phyloP scores from a whole-genome alignment of 2,113 vertebrate species.

The Callipepla squamata region DNA sequence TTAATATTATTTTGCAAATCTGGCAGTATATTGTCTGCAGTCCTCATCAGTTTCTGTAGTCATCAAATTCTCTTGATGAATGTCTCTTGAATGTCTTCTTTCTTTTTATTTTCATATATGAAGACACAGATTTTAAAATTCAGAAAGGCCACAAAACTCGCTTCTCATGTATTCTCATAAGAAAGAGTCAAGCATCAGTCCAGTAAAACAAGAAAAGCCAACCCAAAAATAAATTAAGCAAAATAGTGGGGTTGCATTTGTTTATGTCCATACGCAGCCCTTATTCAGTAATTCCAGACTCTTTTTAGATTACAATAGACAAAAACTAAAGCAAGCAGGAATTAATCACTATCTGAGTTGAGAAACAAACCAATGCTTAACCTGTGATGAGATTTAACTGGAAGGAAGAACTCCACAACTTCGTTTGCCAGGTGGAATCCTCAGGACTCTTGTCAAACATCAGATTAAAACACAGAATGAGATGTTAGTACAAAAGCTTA shows the following conservation, averaged over 20 bases:
- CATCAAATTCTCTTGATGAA: background rate
- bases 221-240: background rate
- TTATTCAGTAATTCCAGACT: background rate
- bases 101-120: background rate
- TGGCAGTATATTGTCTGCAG: background rate
- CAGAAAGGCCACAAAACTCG: background rate
- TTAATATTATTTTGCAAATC: background rate
- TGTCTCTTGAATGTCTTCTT: background rate
- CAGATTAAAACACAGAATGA: background rate
- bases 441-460: background rate
- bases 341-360: background rate
- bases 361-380: background rate
- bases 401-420: background rate
- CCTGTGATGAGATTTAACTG: background rate
- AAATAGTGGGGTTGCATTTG: no score
- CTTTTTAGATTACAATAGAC: background rate
- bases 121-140: background rate
- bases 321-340: background rate
- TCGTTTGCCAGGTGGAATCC: background rate
- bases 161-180: background rate
- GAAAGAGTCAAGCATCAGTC: background rate
- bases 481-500: background rate
- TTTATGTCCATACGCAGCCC: fast-evolving
- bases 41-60: background rate
- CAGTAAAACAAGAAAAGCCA: background rate